phyloP scores from a whole-genome alignment of 2,113 vertebrate genomes.

The Chauna torquata region DNA sequence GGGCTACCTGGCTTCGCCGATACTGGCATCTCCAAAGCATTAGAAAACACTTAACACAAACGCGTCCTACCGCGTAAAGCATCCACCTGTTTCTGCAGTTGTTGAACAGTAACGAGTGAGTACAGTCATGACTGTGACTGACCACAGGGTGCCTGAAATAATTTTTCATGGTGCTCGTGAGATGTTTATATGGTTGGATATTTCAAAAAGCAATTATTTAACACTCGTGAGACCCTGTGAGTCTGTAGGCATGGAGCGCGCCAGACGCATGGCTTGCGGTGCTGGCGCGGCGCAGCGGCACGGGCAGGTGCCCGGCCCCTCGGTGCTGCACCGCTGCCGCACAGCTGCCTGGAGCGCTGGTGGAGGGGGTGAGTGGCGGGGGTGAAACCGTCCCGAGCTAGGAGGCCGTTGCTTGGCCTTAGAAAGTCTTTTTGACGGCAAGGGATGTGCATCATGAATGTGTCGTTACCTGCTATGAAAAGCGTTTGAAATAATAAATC shows the following conservation, averaged over 20 bases:
- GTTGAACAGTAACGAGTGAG: neutral
- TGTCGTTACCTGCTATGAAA: neutral
- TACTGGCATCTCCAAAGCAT: too few species aligned
- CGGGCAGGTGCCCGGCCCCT: too few species aligned
- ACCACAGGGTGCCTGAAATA: neutral
- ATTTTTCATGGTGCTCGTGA: neutral
- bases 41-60: neutral
- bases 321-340: neutral
- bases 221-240: neutral
- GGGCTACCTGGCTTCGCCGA: too few species aligned
- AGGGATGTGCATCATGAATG: fast-evolving
- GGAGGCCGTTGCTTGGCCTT: neutral
- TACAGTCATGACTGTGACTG: neutral
- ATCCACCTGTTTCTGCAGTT: neutral
- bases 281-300: too few species aligned
- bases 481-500: neutral
- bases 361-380: too few species aligned
- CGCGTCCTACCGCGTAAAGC: too few species aligned
- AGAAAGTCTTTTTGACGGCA: neutral
- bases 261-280: too few species aligned
- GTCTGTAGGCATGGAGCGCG: too few species aligned
- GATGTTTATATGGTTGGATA: neutral
- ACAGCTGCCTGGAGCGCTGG: too few species aligned
- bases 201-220: neutral
- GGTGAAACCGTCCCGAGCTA: fast-evolving